Evolutionary conservation across 1,140 invertebrate species (phyloP).

Genomic region (Drosophila serrata): DNA sequence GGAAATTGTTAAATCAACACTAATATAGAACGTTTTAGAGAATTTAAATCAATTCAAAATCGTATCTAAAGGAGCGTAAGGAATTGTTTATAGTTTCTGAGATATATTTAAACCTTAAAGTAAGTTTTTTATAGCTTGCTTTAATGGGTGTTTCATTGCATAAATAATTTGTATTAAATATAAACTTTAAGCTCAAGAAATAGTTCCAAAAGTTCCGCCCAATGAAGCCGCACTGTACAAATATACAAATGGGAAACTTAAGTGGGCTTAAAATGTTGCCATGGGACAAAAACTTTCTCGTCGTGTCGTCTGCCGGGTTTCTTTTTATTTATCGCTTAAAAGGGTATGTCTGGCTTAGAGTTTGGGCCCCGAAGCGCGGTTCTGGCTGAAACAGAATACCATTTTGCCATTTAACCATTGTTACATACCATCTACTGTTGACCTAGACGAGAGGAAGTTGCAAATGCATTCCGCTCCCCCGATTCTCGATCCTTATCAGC

Average conservation of each 20-base stretch:
- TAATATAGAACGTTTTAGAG: too few species aligned
- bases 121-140: not conserved
- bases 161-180: not conserved
- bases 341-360: constrained; percentile 59
- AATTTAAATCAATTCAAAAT: too few species aligned
- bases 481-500: constrained; percentile 22
- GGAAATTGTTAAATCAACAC: too few species aligned
- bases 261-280: constrained; percentile 66
- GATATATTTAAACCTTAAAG: too few species aligned
- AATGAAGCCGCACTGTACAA: constrained; percentile 30
- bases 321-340: constrained; percentile 65
- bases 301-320: constrained; percentile 62
- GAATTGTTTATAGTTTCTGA: too few species aligned
- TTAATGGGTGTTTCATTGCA: accelerated
- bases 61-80: too few species aligned
- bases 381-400: constrained; percentile 50
- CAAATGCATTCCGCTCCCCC: constrained; percentile 52
- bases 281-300: constrained; percentile 57
- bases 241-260: constrained; percentile 60
- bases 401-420: constrained; percentile 30
- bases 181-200: constrained; percentile 4
- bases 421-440: constrained; percentile 10
- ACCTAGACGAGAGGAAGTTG: constrained; percentile 67
- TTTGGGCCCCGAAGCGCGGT: constrained; percentile 41
- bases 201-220: constrained; percentile 1